Evolutionary conservation across 2,113 vertebrate genomes (phyloP).

Genomic region (Podarcis raffonei): DNA sequence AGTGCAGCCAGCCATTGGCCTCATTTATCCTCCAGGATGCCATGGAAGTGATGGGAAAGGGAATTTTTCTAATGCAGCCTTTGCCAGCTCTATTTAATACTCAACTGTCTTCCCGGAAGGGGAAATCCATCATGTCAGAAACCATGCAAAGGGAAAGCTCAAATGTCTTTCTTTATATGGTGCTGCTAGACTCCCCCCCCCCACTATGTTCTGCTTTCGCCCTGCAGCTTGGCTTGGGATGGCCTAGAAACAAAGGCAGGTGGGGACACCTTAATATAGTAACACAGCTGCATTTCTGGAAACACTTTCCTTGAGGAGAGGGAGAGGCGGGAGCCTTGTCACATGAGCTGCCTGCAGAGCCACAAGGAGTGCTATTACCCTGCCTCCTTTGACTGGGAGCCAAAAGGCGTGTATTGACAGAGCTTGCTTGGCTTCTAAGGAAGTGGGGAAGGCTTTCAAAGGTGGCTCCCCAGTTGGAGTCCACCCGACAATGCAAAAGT

Average conservation of each 20-base stretch:
- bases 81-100: conserved; percentile 61
- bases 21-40: conserved; percentile 57
- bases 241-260: conserved; percentile 42
- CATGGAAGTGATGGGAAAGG: conserved; percentile 41
- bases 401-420: not conserved
- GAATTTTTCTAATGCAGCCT: conserved; percentile 53
- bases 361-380: rapidly evolving
- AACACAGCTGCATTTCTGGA: conserved; percentile 55
- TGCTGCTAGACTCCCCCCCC: conserved; percentile 42
- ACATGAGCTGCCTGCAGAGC: not conserved
- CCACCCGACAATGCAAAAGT: not conserved
- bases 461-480: not conserved
- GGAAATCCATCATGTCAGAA: conserved; percentile 56
- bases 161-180: conserved; percentile 35
- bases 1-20: conserved; percentile 38
- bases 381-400: conserved; percentile 23
- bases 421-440: conserved; percentile 10
- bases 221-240: conserved; percentile 38
- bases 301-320: conserved; percentile 27
- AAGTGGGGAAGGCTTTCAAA: not conserved
- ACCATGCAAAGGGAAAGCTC: conserved; percentile 54
- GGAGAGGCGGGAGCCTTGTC: not conserved
- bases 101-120: conserved; percentile 59
- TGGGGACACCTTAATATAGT: conserved; percentile 50
- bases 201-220: conserved; percentile 26